These are phyloP conservation scores for Jaculus jaculus DNA, from an alignment of 2,113 vertebrate species.

Conservation along the genomic window DNA sequence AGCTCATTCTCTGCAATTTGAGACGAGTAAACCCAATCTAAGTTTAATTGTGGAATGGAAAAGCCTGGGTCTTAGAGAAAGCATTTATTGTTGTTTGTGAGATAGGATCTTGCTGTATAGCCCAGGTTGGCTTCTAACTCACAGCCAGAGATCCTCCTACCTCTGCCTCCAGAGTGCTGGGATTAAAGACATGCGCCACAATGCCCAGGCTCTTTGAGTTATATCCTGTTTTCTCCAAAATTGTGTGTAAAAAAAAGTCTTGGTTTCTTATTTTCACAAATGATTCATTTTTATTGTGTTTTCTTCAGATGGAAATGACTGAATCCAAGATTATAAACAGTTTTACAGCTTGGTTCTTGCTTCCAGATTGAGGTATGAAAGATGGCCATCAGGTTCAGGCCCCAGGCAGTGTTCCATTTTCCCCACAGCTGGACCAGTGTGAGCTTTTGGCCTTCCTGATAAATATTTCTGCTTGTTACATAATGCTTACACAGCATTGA, in stretches of 20 bases:
- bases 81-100: background rate
- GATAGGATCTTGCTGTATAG: no score
- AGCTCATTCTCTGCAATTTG: constrained; percentile 16
- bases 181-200: no score
- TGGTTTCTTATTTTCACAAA: background rate
- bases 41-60: constrained; percentile 49
- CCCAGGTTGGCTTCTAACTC: no score
- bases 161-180: no score
- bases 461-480: constrained; percentile 56
- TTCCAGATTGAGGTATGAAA: constrained; percentile 2
- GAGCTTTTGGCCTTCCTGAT: constrained; percentile 32
- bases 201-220: background rate
- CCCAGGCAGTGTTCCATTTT: background rate
- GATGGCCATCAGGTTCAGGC: background rate
- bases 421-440: background rate
- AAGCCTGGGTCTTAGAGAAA: background rate
- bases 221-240: background rate
- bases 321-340: constrained; percentile 2
- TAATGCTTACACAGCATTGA: constrained; percentile 20
- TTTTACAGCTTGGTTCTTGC: background rate
- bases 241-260: background rate
- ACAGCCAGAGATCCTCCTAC: no score
- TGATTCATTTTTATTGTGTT: background rate
- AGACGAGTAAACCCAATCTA: background rate
- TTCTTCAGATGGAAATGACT: constrained; percentile 33